These are phyloP conservation scores for Cladorhizidae sp. DNA, from an alignment of 37 sponge, comb jelly and placozoan species.

Conservation along the genomic window DNA sequence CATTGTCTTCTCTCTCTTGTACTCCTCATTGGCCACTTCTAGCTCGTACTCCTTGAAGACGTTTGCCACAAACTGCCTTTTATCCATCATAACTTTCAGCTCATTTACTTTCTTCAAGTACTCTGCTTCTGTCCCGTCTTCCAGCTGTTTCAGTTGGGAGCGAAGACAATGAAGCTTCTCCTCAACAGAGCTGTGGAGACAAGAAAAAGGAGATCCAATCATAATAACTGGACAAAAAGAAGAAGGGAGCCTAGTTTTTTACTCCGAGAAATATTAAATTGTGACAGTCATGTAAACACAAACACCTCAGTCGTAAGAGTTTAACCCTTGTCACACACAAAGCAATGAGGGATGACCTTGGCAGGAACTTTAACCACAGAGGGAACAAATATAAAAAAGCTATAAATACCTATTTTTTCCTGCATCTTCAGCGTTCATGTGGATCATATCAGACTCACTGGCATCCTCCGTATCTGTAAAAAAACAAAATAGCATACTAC, in stretches of 20 bases:
- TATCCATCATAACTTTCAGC: conserved; percentile 32
- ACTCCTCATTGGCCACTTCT: conserved; percentile 46
- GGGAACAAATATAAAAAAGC: no score
- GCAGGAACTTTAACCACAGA: no score
- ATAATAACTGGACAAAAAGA: no score
- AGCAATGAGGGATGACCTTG: no score
- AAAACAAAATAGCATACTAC: neutral
- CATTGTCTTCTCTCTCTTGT: conserved; percentile 63
- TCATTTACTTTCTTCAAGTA: conserved; percentile 31
- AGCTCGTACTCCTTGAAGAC: conserved; percentile 47
- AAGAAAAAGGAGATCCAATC: no score
- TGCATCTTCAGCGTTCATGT: conserved; percentile 20
- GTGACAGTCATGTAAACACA: no score
- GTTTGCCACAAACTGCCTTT: conserved; percentile 61
- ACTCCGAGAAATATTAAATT: no score
- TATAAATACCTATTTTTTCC: conserved; percentile 32
- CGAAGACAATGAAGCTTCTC: conserved; percentile 43
- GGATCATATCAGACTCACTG: conserved; percentile 77
- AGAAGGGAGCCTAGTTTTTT: no score
- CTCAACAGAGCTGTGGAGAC: conserved; percentile 40
- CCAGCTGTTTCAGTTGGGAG: conserved; percentile 51
- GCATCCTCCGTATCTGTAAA: conserved; percentile 84
- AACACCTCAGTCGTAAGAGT: no score
- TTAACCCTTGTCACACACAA: no score
- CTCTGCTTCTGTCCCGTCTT: conserved; percentile 61